Evolutionary conservation across 2,113 vertebrate species (phyloP), one percentile per base, ranked within the genome.

Genomic region (Proteles cristata): DNA sequence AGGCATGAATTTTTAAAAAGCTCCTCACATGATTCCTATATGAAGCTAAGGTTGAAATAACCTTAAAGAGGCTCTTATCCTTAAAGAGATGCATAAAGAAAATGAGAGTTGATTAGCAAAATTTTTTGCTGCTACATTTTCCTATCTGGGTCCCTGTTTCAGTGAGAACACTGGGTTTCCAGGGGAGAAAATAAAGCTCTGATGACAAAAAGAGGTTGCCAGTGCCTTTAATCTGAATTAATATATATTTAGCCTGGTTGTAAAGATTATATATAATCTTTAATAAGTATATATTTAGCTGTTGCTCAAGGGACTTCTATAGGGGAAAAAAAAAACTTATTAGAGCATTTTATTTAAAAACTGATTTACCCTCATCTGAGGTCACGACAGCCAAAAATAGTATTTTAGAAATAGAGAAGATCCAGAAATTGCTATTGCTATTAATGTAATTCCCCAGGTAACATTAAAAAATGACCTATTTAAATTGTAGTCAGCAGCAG

Each of bases 331-430:
- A 43, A n/a, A 82, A 19, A 4, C 16, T 9, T 23, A 73, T 50
- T 63, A 89, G 58, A 61, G 43, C 5, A 11, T 17, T 90, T 80
- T 63, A 88, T 45, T 84, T 74, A 76, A 95, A 97, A 73, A 45
- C 19, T 21, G 76, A 69, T 77, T 86, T 76, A 76, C 9, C 48
- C 15, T 61, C 39, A 81, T 16, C 31, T 95, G 19, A 28, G 11
- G 35, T 93, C 26, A 97, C 33, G 85, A 81, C 71, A 45, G 39
- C 66, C 86, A 82, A 94, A 85, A 93, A 33, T 6, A 69, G 26
- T 58, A 82, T 45, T 69, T 76, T 88, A 25, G 50, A 90, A 85
- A 76, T 63, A 7, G 3, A 83, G 9, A 71, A 93, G 21, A 83
- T 31, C 17, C 11, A 74, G 71, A 96, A 58, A 69, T 74, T 69